Evolutionary conservation across 2,888 invertebrate species (phyloP), one percentile per base, ranked within the genome.

Genomic region (Acleris holmiana): DNA sequence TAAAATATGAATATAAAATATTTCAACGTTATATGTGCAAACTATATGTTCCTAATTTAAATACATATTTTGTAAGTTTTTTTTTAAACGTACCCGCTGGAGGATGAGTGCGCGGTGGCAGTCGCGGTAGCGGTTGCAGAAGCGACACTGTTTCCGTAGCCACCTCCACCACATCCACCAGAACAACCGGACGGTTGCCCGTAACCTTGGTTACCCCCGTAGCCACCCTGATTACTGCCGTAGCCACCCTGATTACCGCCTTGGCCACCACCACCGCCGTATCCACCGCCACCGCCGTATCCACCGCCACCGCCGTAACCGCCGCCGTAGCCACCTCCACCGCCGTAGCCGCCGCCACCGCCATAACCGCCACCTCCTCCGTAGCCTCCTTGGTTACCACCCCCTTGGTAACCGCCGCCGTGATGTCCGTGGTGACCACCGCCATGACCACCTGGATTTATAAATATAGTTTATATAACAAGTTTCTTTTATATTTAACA

Each of bases 61-160:
- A 60, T 65, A 60, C 35, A 25, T n/a, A 46, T 19, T 53, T 41
- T 53, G 53, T 48, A 23, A 19, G 8, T 15, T 40, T 15, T 13
- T 46, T 23, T 19, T 41, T 4, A 40, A 15, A 41, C 69, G 56
- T 70, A 76, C 75, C 71, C 74, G 55, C 66, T 61, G 21, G 74
- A 71, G 46, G 46, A 58, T 46, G 72, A 48, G 2, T 70, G 69
- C 61, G 73, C 71, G 25, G 78, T 74, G 6, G 80, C 82, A 3
- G 76, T 74, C 0, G 81, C 82, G 4, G 82, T 78, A 0, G 85
- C 85, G 0, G 76, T 71, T 1, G 80, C 78, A 0, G 71, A 62
- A 3, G 77, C 73, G 4, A 61, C 25, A 46, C 65, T 41, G 67
- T 46, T 55, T 29, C 59, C 53, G 55, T 62, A 57, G 47, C 70